Percentiles rank a stretch among this genome's conserved stretches.
These are phyloP conservation scores for Apostichopus japonicus DNA, from an alignment of 35 echinoderm and acorn worm genomes.

Conservation along the genomic window DNA sequence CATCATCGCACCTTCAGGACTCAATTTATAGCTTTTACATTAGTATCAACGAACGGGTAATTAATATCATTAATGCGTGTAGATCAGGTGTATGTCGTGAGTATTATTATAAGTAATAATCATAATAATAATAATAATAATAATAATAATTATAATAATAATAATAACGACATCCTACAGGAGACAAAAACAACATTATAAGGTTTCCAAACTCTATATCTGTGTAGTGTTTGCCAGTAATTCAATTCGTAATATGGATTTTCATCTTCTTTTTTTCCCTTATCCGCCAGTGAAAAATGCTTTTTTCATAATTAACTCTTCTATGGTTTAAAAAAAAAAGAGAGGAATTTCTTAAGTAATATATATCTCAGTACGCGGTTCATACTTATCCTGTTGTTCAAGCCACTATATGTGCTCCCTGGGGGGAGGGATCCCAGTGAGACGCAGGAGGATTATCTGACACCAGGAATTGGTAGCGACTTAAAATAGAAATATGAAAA, in stretches of 20 bases:
- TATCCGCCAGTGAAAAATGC: slow-evolving; percentile 11
- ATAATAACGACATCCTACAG: not conserved
- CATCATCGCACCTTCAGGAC: too few relatives aligned
- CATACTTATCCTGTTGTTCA: not conserved
- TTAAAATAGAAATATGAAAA: not conserved
- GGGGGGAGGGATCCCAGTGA: slow-evolving; percentile 7
- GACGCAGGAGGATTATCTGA: slow-evolving; percentile 27
- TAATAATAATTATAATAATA: too few relatives aligned
- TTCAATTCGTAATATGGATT: not conserved
- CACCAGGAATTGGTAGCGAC: not conserved
- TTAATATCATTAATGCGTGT: slow-evolving; percentile 14
- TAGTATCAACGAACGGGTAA: not conserved
- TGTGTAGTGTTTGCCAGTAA: not conserved
- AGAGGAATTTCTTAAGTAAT: not conserved
- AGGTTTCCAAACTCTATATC: not conserved
- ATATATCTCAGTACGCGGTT: not conserved
- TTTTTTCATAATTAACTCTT: slow-evolving; percentile 41
- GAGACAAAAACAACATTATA: not conserved
- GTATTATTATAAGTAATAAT: not conserved
- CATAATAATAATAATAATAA: not conserved
- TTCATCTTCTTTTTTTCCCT: not conserved
- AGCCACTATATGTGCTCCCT: slow-evolving; percentile 20
- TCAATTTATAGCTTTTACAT: too few relatives aligned
- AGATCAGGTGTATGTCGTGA: not conserved
- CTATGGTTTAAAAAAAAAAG: not conserved